These are phyloP conservation scores for Pogonophryne albipinna DNA, from an alignment of 2,797 vertebrate species.

Conservation along the genomic window DNA sequence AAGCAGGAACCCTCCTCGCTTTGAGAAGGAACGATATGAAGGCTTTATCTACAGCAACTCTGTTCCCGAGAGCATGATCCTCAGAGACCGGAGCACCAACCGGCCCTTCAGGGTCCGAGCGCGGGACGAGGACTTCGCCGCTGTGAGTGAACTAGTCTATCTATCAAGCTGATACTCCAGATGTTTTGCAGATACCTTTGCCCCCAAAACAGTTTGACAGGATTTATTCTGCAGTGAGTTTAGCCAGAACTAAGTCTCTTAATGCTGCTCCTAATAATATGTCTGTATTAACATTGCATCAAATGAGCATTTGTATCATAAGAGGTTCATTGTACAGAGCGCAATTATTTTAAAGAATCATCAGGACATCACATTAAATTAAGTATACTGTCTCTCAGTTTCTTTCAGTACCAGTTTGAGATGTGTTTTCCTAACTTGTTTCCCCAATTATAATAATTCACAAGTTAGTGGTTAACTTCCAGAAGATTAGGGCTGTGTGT, in stretches of 20 bases:
- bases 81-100: constrained; percentile 79
- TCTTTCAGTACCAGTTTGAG: background rate
- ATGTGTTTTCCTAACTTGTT: background rate
- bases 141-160: constrained; percentile 76
- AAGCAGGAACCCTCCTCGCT: constrained; percentile 81
- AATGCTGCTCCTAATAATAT: too few species aligned
- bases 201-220: background rate
- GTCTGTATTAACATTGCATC: too few species aligned
- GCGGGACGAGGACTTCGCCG: constrained; percentile 86
- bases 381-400: background rate
- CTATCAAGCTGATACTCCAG: background rate
- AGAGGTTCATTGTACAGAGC: background rate
- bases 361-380: background rate
- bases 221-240: too few species aligned
- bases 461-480: too few species aligned
- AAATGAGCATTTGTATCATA: too few species aligned
- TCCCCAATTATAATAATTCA: too few species aligned
- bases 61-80: constrained; percentile 81
- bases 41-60: constrained; percentile 83
- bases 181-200: background rate
- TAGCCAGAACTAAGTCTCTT: too few species aligned
- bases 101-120: constrained; percentile 88
- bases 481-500: too few species aligned
- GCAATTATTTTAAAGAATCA: background rate
- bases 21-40: constrained; percentile 82